These are phyloP conservation scores for Geopemphigus sp. DNA, from an alignment of 1,140 invertebrate genomes.

Conservation along the genomic window DNA sequence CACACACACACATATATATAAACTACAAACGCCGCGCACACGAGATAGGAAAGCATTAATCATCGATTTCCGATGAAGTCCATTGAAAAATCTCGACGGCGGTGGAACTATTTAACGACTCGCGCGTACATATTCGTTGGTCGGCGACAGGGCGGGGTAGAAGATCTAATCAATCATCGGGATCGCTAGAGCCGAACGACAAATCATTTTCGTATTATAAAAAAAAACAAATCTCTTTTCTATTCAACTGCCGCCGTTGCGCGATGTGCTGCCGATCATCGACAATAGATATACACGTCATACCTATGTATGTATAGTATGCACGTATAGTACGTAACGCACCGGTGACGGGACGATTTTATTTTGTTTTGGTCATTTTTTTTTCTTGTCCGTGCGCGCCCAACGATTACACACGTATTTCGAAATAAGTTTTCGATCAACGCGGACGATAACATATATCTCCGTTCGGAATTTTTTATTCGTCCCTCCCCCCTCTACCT, in stretches of 20 bases:
- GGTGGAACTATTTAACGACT: constrained; percentile 23
- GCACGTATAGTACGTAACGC: constrained; percentile 7
- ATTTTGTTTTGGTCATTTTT: constrained; percentile 26
- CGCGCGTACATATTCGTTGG: not conserved
- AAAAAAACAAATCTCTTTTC: not conserved
- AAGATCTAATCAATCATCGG: constrained; percentile 39
- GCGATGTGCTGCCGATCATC: constrained; percentile 12
- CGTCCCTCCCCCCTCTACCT: no score
- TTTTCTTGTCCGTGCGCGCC: not conserved
- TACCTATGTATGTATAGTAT: not conserved
- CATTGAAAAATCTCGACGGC: constrained; percentile 18
- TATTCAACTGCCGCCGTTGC: no score
- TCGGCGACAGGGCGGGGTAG: not conserved
- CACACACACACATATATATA: not conserved
- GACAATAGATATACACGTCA: constrained; percentile 21
- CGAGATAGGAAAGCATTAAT: constrained; percentile 8
- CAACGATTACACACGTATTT: not conserved
- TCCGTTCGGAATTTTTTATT: no score
- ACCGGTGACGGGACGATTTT: constrained; percentile 29
- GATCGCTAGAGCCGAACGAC: constrained; percentile 47
- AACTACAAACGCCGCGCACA: not conserved
- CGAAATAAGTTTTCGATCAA: no score
- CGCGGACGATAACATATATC: no score
- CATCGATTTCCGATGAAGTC: constrained; percentile 46
- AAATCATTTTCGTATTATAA: constrained; percentile 48